Base-by-base conservation (phyloP, 2,797 vertebrate genomes). In the Bradypodion pumilum region DNA sequence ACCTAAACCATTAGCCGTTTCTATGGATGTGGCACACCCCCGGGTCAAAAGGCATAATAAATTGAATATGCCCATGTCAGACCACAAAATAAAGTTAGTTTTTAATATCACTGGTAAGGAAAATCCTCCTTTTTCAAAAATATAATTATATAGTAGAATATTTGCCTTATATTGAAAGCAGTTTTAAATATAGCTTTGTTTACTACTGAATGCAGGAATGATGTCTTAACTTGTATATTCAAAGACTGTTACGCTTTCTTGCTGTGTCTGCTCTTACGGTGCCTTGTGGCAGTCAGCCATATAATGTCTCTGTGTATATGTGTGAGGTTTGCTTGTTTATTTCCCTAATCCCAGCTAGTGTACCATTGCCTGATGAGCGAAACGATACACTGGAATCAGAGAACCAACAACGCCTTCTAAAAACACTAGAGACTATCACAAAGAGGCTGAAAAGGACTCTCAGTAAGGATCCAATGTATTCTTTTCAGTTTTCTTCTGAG, bases 101-200 rank as follows among this genome's bases (percentile, higher is more conserved):
- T 99, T 99, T 95, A 99, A 99, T 91, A 99, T 99, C 94, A 98
- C 98, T 94, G 98, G 98, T 99, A 96, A 92, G 92, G 84, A 77
- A 66, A 32, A 68, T 0, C 0, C 0, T 77, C 52, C 37, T 78
- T 75, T 77, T 25, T 29, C 78, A 49, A 65, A 59, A 46, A 1
- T 82, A 35, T 70, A 29, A 29, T 37, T 68, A 68, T 49, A 42
- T 52, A 37, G 32, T 49, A 56, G 21, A 75, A 56, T 52, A 56
- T 19, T 8, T 42, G 9, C 37, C 40, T 70, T 21, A 42, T 42
- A 42, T 40, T 70, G 40, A 27, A 70, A 70, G 7, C 10, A 70
- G 78, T 74, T 84, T 63, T 83, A 32, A 68, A 62, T 56, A 25
- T 5, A 5, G 84, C 87, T 85, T 21, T 27, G 68, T 32, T 69